Base-by-base conservation (phyloP, 2,797 vertebrate genomes). In the Pseudochirops corinnae region DNA sequence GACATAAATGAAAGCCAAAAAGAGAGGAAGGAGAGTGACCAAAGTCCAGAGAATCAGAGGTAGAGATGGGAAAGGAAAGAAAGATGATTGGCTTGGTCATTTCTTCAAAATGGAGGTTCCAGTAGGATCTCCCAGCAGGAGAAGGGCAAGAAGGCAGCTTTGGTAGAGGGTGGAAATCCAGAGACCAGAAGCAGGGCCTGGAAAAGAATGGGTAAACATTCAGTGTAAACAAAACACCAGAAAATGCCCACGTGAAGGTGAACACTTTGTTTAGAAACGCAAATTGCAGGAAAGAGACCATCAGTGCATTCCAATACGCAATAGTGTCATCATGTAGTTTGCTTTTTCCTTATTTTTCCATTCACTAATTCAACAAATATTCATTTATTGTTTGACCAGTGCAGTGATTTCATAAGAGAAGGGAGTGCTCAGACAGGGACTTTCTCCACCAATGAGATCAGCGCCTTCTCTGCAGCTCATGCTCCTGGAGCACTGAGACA, bases 161-260 rank as follows among this genome's bases (percentile, higher is more conserved):
- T 24, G 9, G 74, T 87, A 87, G 50, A 39, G 7, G 74, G 74
- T 50, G 11, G 39, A 46, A 87, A 87, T 50, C 74, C 74, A 87
- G 74, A 87, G 21, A 87, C 74, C 74, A 87, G 74, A 87, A 87
- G 39, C 74, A 87, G 39, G 50, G 21, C 74, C 74, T 87, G 74
- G 74, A 87, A 87, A 87, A 87, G 74, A 87, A 87, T 87, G 74
- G 74, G 74, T 87, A 87, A 87, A 87, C 74, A 87, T 87, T 87
- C 39, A 46, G 26, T 87, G 74, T 87, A 87, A 87, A 87, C 21
- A 28, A 87, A 87, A 87, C 28, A 87, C 74, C 74, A 87, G 74
- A 87, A 87, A 87, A 87, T 87, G 74, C 39, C 39, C 74, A 26
- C 39, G 39, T 87, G 74, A 87, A 87, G 39, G 74, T 87, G 74